Percentiles rank a stretch among this genome's conserved stretches.
Evolutionary conservation across 2,888 invertebrate genomes (phyloP).

Genomic region (Rugalucina vietnamica): DNA sequence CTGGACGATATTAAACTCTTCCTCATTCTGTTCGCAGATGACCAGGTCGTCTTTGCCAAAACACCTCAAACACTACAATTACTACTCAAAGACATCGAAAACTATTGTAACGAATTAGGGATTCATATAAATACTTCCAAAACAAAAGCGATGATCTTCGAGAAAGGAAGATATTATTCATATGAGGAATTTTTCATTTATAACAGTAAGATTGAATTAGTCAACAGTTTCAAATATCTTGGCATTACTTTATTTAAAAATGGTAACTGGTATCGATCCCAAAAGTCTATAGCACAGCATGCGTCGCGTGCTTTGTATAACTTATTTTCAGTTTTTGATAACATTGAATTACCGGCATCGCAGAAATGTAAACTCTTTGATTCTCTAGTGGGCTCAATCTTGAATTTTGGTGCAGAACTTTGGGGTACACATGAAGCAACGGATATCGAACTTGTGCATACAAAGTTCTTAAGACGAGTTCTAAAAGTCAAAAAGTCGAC

Average conservation of each 20-base stretch:
- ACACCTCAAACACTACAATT: slow-evolving; percentile 2
- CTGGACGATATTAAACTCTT: slow-evolving; percentile 13
- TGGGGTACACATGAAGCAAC: neutral
- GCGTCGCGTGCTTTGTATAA: neutral
- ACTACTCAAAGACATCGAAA: slow-evolving; percentile 1
- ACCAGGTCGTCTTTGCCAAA: slow-evolving; percentile 21
- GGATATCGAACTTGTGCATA: neutral
- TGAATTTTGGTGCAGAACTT: neutral
- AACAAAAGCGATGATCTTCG: slow-evolving; percentile 22
- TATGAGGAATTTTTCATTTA: neutral
- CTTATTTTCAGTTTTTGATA: neutral
- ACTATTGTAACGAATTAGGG: slow-evolving; percentile 14
- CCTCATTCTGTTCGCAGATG: slow-evolving; percentile 29
- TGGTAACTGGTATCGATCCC: neutral
- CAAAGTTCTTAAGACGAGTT: neutral
- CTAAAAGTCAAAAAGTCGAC: neutral
- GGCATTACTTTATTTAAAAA: neutral
- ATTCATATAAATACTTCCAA: slow-evolving; percentile 20
- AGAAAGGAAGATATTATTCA: neutral
- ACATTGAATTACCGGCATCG: neutral
- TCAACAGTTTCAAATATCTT: slow-evolving; percentile 1
- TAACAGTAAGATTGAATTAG: neutral
- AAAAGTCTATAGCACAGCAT: neutral
- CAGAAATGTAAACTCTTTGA: neutral
- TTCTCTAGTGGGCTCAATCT: neutral